Evolutionary conservation across 2,113 vertebrate species (phyloP), one percentile per base, ranked within the genome.

Genomic region (Peromyscus maniculatus): DNA sequence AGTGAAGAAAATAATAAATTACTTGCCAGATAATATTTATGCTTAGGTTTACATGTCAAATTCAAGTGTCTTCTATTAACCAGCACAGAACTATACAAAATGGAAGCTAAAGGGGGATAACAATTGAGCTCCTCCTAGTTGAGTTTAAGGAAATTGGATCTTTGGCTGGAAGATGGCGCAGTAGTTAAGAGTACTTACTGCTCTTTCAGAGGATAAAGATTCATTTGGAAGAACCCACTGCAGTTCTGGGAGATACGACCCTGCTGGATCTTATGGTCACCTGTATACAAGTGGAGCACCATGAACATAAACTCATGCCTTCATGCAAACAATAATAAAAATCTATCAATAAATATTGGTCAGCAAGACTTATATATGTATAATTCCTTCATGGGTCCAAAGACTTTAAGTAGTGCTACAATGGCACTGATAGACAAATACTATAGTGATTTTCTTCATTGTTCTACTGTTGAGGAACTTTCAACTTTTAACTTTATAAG

Each of bases 351-450:
- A 33, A 78, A 49, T 52, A 24, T 49, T 31, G 26, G 75, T 7
- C 43, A 49, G 26, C 46, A 49, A 26, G 64, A 10, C 9, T 26
- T 66, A 26, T 66, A 66, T 66, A 26, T 66, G 22, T 10, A 66
- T 66, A 26, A 55, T 55, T 55, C 55, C 55, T 55, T 55, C 12
- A 55, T 55, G 16, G 11, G 39, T 71, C 28, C 16, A 67, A 36
- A 96, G 52, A 55, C n/a, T 90, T 82, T 67, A 67, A 9, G 90
- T 83, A 93, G 90, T 93, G 9, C 4, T 33, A 2, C 69, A 92
- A 75, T 93, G 5, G 11, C 3, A 3, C 1, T 82, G 87, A 72
- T 62, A 13, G 15, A 67, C 90, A 92, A 77, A 91, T 39, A 84
- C 13, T 83, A 26, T 13, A 52, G 57, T 91, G 2, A 3, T 74